Evolutionary conservation across 2,113 vertebrate species (phyloP).

Genomic region (Lagopus leucura): DNA sequence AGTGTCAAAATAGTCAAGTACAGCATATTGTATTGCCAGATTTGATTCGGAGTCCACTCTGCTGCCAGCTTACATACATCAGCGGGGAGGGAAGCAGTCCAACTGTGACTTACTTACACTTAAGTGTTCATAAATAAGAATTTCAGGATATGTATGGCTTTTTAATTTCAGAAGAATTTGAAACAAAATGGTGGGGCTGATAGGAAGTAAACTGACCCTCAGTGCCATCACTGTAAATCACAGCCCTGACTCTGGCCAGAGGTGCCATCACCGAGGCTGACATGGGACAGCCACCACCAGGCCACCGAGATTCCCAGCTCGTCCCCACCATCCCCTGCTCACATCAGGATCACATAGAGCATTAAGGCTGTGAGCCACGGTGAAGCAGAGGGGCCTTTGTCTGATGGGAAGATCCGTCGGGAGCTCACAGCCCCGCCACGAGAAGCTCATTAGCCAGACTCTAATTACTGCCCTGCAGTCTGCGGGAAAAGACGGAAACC

Average conservation of each 20-base stretch:
- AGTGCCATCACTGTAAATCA: slow-evolving; percentile 65
- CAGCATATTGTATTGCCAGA: slow-evolving; percentile 82
- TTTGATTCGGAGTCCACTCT: slow-evolving; percentile 68
- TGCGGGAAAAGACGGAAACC: not conserved
- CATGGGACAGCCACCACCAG: not conserved
- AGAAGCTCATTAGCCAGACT: slow-evolving; percentile 57
- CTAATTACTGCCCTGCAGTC: slow-evolving; percentile 57
- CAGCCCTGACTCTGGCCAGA: not conserved
- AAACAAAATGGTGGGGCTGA: slow-evolving; percentile 59
- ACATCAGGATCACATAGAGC: not conserved
- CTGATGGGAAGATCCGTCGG: not conserved
- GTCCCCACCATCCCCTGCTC: not conserved
- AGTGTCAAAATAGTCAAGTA: slow-evolving; percentile 82
- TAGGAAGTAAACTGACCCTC: slow-evolving; percentile 59
- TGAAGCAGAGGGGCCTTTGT: slow-evolving; percentile 10
- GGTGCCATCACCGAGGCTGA: not conserved
- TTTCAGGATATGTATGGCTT: slow-evolving; percentile 83
- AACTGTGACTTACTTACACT: slow-evolving; percentile 78
- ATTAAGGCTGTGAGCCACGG: not conserved
- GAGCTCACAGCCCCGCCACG: fast-evolving
- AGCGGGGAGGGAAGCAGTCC: slow-evolving; percentile 78
- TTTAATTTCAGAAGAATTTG: slow-evolving; percentile 81
- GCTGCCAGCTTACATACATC: slow-evolving; percentile 83
- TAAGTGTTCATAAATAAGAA: slow-evolving; percentile 82
- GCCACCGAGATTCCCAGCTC: not conserved